Base-by-base conservation (phyloP, 2,888 invertebrate species). In the Augochlorella aurata region DNA sequence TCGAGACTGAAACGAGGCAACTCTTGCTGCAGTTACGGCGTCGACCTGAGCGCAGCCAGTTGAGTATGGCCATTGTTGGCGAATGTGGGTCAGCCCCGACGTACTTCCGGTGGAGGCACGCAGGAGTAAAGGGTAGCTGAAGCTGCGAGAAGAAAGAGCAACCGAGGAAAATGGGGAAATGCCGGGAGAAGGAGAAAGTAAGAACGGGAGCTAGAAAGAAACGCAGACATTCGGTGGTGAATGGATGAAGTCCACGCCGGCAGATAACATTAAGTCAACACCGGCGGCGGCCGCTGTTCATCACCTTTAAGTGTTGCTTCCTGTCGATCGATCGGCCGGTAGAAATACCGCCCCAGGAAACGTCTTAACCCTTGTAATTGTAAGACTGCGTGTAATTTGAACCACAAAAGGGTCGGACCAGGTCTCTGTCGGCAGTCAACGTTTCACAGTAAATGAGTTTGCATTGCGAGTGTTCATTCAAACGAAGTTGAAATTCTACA, bases 51-150 rank as follows among this genome's bases (percentile, higher is more conserved):
- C 84, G 82, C 80, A 82, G 84, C 81, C 81, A 88, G 87, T 89
- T 85, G 88, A 90, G 90, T 88, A 85, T 79, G 82, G 87, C 88
- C 85, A 90, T 91, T 91, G 91, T 91, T 85, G 87, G 50, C 80
- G 87, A 80, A 91, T 90, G 85, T 90, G 87, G 91, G 91, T 91
- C 91, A 89, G 80, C 83, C 82, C 82, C 81, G 82, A 84, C 87
- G 89, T 86, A 88, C 89, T 89, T 90, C 90, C 89, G 87, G 82
- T 84, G 84, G 86, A 88, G 85, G 85, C 86, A 83, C 70, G 78
- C 81, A 78, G 83, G 84, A 66, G 71, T 75, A 50, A 78, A 79
- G 21, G 77, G 54, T 66, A 66, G 69, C n/a, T 47, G 73, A 74
- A 75, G 73, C 70, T 47, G 50, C 49, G 63, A 67, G 77, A 81